Percentiles rank a stretch among this genome's conserved stretches.
Evolutionary conservation across 2,797 vertebrate genomes (phyloP).

Genomic region (Pseudocheirus occidentalis): DNA sequence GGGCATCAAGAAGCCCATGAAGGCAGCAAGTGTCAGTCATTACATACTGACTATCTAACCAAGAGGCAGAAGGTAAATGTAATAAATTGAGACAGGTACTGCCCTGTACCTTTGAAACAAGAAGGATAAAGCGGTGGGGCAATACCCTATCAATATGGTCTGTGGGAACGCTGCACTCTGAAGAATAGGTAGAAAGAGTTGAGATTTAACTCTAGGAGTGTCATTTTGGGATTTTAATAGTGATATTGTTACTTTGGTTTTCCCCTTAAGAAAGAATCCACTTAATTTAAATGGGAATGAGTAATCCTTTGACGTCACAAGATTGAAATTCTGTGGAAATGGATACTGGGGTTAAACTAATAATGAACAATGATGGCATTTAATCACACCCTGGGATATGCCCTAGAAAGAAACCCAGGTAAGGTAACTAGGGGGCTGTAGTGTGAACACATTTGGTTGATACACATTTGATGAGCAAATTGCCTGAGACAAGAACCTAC

Average conservation of each 20-base stretch:
- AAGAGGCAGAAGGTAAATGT: no score
- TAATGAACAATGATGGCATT: neutral
- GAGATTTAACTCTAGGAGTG: no score
- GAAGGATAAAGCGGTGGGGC: no score
- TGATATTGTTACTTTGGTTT: neutral
- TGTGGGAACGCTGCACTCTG: no score
- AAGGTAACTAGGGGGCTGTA: neutral
- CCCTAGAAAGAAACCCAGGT: neutral
- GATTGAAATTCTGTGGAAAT: neutral
- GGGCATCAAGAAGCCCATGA: no score
- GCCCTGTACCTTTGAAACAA: no score
- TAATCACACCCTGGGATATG: neutral
- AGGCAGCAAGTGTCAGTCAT: no score
- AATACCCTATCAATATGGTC: no score
- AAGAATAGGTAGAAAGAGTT: no score
- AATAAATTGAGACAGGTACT: no score
- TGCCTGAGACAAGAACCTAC: neutral
- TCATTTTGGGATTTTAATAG: neutral
- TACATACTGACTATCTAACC: no score
- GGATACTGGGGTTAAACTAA: neutral
- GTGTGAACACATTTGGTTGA: neutral
- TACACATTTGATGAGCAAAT: neutral
- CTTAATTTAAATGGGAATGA: neutral
- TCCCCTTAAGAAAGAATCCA: neutral
- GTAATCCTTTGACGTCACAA: neutral